Conservation (phyloP, 1,140 invertebrate species). For the Chrysomallon squamiferum region DNA sequence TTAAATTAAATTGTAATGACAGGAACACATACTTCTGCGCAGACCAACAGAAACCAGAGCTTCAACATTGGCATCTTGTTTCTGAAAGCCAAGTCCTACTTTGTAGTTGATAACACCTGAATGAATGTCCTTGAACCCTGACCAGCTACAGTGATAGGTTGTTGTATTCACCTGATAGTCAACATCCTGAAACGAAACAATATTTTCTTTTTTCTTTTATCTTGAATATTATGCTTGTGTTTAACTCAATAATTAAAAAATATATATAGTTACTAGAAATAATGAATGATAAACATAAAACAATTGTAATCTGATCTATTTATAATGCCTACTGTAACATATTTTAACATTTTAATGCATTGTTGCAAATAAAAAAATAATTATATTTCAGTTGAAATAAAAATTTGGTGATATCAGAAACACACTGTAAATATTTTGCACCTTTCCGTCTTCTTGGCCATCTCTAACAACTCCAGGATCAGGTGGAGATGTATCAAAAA, state of each 20-base stretch:
- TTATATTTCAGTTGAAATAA: too few relatives aligned
- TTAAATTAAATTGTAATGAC: too few relatives aligned
- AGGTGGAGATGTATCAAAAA: constrained; percentile 21
- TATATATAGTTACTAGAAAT: background rate
- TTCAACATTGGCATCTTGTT: constrained; percentile 2
- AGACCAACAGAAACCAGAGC: constrained; percentile 16
- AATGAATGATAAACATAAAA: background rate
- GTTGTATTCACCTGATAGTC: constrained; percentile 18
- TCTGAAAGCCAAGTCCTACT: constrained; percentile 23
- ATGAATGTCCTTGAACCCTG: constrained; percentile 32
- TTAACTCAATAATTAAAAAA: background rate
- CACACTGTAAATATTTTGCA: too few relatives aligned
- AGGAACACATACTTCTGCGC: constrained; percentile 12
- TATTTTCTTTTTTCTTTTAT: too few relatives aligned
- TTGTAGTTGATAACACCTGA: constrained; percentile 21
- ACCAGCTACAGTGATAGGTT: constrained; percentile 20
- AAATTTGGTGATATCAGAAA: too few relatives aligned
- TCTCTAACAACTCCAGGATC: constrained; percentile 12
- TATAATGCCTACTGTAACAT: background rate
- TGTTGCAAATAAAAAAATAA: too few relatives aligned
- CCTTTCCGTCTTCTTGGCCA: constrained; percentile 4
- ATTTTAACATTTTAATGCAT: too few relatives aligned
- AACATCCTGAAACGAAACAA: background rate
- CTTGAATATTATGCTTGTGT: background rate
- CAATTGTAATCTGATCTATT: background rate